Conservation (phyloP, 2,113 vertebrate species). For the Sturnira hondurensis region DNA sequence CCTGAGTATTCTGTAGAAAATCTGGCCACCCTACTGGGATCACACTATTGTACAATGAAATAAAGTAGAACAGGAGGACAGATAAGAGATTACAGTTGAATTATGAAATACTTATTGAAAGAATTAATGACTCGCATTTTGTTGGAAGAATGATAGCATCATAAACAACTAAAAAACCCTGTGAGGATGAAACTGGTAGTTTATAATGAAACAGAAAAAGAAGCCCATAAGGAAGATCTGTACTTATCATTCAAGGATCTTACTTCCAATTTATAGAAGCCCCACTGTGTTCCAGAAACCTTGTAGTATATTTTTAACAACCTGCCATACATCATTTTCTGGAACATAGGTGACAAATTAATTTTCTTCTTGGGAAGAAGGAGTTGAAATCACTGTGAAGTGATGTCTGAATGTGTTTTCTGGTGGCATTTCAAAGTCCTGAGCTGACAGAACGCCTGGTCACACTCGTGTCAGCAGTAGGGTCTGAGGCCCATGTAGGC, state of each 20-base stretch:
- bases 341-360: not conserved
- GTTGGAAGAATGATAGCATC: not conserved
- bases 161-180: not conserved
- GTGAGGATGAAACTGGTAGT: not conserved
- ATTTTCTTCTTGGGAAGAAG: not conserved
- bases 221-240: not conserved
- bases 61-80: not conserved
- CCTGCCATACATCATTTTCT: not conserved
- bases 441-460: not conserved
- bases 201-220: not conserved
- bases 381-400: not conserved
- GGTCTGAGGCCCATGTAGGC: not conserved
- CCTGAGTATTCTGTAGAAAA: not conserved
- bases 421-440: not conserved
- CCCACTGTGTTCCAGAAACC: too few species aligned
- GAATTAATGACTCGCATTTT: not conserved
- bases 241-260: not conserved
- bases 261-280: not conserved
- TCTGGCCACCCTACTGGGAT: not conserved
- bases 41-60: not conserved
- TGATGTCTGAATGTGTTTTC: not conserved
- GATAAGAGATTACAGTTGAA: not conserved
- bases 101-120: not conserved
- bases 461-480: accelerated
- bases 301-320: not conserved